A percentile compares a stretch with the other conserved stretches of the same genome.
phyloP scores from a whole-genome alignment of 2,797 vertebrate species.

The Gymnodraco acuticeps region DNA sequence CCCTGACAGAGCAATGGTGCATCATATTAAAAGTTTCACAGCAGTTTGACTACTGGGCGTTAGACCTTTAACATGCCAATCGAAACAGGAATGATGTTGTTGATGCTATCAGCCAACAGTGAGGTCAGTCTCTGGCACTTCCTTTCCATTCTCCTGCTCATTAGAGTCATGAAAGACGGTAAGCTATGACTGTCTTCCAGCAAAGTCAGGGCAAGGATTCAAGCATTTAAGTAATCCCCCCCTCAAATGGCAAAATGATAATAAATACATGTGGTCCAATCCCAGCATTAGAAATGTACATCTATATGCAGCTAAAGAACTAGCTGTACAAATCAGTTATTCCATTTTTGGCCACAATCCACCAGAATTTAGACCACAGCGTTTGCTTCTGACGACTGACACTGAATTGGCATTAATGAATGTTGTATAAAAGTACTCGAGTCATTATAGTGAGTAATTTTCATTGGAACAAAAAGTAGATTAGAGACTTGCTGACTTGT shows the following conservation, averaged over 20 bases:
- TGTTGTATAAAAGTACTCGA: slow-evolving; percentile 62
- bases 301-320: slow-evolving; percentile 16
- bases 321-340: slow-evolving; percentile 5
- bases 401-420: slow-evolving; percentile 64
- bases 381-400: slow-evolving; percentile 43
- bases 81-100: background rate
- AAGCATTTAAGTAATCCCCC: slow-evolving; percentile 6
- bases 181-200: background rate
- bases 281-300: slow-evolving; percentile 6
- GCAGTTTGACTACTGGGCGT: background rate
- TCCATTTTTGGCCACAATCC: slow-evolving; percentile 23
- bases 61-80: background rate
- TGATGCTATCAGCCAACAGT: background rate
- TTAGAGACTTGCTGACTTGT: slow-evolving; percentile 54
- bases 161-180: background rate
- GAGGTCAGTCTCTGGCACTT: background rate
- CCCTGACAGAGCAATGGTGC: background rate
- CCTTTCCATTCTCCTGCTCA: background rate
- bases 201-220: background rate
- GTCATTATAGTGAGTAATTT: slow-evolving; percentile 70
- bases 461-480: slow-evolving; percentile 48
- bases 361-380: slow-evolving; percentile 30
- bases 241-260: background rate
- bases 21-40: background rate
- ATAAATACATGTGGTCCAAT: slow-evolving; percentile 7